Conservation (phyloP, 2,888 invertebrate genomes). For the Perithous albicinctus region DNA sequence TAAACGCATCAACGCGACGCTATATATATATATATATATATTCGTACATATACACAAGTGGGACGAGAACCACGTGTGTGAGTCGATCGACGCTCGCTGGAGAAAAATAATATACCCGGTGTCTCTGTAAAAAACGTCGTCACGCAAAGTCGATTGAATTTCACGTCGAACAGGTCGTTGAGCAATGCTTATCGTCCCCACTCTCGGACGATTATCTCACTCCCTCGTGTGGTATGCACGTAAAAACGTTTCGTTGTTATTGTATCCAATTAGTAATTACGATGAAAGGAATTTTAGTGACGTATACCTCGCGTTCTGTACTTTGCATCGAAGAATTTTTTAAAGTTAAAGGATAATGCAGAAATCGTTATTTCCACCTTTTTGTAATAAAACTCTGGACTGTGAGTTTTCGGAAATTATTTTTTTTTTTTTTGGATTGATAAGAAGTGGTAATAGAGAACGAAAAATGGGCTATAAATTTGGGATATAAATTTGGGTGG, state of each 20-base stretch:
- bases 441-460: no score
- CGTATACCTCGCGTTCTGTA: neutral
- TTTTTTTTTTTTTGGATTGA: no score
- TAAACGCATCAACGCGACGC: no score
- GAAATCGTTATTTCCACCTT: neutral
- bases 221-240: neutral
- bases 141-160: constrained; percentile 9
- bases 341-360: neutral
- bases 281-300: constrained; percentile 7
- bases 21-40: no score
- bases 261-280: constrained; percentile 1
- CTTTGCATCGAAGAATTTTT: neutral
- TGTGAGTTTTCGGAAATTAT: no score
- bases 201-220: neutral
- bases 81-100: constrained; percentile 13
- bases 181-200: neutral
- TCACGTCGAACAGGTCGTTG: constrained; percentile 16
- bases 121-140: neutral
- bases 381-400: no score
- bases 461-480: no score
- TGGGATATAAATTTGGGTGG: no score
- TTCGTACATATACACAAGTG: no score
- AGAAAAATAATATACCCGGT: constrained; percentile 53
- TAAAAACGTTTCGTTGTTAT: constrained; percentile 1
- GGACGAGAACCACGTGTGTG: constrained; percentile 52